Evolutionary conservation across 2,797 vertebrate species (phyloP), one percentile per base, ranked within the genome.

Genomic region (Chelon auratus): DNA sequence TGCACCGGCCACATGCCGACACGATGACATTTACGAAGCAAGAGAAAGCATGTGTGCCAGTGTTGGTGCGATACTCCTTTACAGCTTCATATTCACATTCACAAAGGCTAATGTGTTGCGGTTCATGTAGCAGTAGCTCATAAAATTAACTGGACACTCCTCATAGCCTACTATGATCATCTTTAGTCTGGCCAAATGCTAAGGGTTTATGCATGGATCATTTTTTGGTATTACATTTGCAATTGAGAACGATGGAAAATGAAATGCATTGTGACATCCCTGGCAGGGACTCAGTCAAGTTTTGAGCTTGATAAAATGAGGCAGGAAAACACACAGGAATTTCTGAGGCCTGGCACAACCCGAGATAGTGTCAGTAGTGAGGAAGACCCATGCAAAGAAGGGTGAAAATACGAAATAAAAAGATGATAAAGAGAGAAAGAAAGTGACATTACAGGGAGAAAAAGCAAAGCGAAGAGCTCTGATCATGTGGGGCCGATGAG

Each of bases 401-500:
- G 36, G 10, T 1, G 40, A 57, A 37, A 45, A 13, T 1, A 3
- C 0, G n/a, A 57, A 3, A 47, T 5, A 5, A 48, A n/a, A 61
- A 26, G 33, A 11, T 18, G 1, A 20, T 4, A 42, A 0, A 39
- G 2, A 43, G 37, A 13, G 13, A 11, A 58, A 37, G 15, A 52
- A 14, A 67, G 60, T 36, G 17, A 20, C 8, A 48, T 18, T 45
- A 13, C 13, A 18, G n/a, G 22, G 48, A 42, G 24, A 15, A 59
- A 75, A 60, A 58, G 26, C 20, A 45, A 59, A 48, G 45, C 30
- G n/a, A 17, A 45, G 30, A 26, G 63, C 24, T 64, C n/a, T 8
- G 53, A 50, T 66, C 22, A 42, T 36, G 64, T 68, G 66, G 57
- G 5, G 50, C 47, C 74, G 56, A 51, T 52, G 52, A 63, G 70